A percentile compares a stretch with the other conserved stretches of the same genome.
These are phyloP conservation scores for Xylota segnis DNA, from an alignment of 2,888 invertebrate genomes.

Conservation along the genomic window DNA sequence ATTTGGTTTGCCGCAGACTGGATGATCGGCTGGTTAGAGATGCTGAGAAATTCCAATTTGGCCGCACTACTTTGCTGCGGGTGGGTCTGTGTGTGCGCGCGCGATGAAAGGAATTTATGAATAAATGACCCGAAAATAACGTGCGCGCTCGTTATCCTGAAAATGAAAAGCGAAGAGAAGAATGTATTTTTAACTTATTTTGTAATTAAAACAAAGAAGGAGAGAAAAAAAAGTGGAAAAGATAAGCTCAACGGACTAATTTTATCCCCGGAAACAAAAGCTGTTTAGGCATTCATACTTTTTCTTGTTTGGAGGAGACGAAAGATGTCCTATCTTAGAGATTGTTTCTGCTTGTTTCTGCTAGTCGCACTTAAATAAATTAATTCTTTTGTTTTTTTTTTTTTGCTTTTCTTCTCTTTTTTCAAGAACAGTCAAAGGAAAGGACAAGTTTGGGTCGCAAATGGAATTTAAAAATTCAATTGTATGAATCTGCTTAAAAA, in stretches of 20 bases:
- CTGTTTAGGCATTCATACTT: not conserved
- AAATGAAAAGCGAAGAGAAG: constrained; percentile 8
- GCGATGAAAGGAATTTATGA: constrained; percentile 18
- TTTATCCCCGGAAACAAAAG: constrained; percentile 11
- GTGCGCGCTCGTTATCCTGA: constrained; percentile 10
- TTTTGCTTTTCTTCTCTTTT: too few relatives aligned
- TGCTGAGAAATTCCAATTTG: constrained; percentile 10
- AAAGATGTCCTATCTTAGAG: not conserved
- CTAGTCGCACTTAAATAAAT: not conserved
- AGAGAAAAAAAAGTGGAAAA: not conserved
- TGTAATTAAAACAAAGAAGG: constrained; percentile 11
- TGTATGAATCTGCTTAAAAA: too few relatives aligned
- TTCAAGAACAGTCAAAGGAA: not conserved
- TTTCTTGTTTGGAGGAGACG: not conserved
- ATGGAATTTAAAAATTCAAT: too few relatives aligned
- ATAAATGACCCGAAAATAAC: constrained; percentile 31
- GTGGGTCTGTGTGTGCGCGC: not conserved
- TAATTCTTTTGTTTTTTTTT: not conserved
- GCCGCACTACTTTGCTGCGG: not conserved
- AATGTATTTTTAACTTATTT: constrained; percentile 31
- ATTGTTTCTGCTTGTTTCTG: not conserved
- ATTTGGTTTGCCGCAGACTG: constrained; percentile 7
- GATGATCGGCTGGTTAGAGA: constrained; percentile 6
- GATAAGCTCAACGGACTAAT: not conserved
- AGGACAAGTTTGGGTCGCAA: too few relatives aligned